Percentiles rank a stretch among this genome's conserved stretches.
Conservation (phyloP, 2,113 vertebrate species). For the Egretta garzetta region DNA sequence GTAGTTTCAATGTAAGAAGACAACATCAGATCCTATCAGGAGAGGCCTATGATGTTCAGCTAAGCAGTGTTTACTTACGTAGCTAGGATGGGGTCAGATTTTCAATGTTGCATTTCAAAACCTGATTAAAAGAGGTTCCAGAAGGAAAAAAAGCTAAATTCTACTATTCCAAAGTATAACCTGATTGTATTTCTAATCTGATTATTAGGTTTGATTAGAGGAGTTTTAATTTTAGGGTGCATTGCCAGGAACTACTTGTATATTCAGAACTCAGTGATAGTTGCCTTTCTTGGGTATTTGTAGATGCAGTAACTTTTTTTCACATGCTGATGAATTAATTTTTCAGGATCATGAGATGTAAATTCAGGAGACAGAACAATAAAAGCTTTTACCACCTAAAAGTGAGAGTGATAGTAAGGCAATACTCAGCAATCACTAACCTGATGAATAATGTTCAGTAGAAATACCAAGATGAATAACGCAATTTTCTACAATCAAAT, state of each 20-base stretch:
- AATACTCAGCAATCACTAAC: background rate
- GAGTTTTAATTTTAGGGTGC: background rate
- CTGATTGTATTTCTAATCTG: background rate
- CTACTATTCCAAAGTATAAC: background rate
- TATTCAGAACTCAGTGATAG: background rate
- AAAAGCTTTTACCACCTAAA: constrained; percentile 74
- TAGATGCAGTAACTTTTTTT: constrained; percentile 67
- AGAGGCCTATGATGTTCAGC: background rate
- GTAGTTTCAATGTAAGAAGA: background rate
- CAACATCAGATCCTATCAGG: background rate
- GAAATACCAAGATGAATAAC: background rate
- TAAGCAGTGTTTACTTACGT: background rate
- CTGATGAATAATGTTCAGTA: background rate
- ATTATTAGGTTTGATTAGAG: background rate
- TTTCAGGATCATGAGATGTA: constrained; percentile 17
- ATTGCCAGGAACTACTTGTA: background rate
- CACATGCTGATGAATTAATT: constrained; percentile 59
- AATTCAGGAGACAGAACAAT: constrained; percentile 62
- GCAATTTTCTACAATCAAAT: background rate
- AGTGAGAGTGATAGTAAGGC: background rate
- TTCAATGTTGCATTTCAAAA: background rate
- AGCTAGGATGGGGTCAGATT: background rate
- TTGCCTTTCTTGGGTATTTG: constrained; percentile 71
- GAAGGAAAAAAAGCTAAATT: background rate
- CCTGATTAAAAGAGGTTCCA: background rate